phyloP scores from a whole-genome alignment of 2,113 vertebrate species.

The Chionomys nivalis region DNA sequence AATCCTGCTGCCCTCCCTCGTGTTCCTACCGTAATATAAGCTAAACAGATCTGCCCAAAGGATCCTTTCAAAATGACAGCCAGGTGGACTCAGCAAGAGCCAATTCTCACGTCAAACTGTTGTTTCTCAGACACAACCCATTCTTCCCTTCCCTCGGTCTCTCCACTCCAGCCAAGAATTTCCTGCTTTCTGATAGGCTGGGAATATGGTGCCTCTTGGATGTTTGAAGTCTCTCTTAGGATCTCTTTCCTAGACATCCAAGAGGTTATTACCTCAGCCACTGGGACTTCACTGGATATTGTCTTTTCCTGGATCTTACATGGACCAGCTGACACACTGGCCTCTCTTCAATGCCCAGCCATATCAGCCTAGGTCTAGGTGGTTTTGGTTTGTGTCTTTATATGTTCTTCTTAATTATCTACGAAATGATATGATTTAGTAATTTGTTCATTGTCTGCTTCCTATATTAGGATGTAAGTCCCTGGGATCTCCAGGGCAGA shows the following conservation, averaged over 20 bases:
- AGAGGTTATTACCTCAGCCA: neutral
- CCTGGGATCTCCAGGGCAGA: neutral
- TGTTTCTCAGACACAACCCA: neutral
- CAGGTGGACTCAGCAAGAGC: neutral
- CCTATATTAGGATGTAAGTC: neutral
- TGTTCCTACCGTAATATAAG: neutral
- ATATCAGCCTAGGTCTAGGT: neutral
- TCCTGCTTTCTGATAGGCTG: neutral
- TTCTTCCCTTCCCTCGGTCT: neutral
- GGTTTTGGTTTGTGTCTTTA: neutral
- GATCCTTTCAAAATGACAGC: neutral
- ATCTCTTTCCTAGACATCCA: neutral
- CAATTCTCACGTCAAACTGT: neutral
- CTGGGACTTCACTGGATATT: neutral
- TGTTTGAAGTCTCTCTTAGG: neutral
- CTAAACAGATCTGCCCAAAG: neutral
- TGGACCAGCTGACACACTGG: neutral
- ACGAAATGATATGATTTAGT: neutral
- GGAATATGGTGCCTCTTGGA: neutral
- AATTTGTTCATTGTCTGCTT: slow-evolving; percentile 4
- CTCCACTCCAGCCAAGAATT: fast-evolving
- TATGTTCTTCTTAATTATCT: neutral
- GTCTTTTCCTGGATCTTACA: neutral
- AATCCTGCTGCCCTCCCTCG: fast-evolving
- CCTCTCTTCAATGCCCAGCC: neutral